Evolutionary conservation across 2,888 invertebrate species (phyloP).

Genomic region (Rhagophthalmus giganteus): DNA sequence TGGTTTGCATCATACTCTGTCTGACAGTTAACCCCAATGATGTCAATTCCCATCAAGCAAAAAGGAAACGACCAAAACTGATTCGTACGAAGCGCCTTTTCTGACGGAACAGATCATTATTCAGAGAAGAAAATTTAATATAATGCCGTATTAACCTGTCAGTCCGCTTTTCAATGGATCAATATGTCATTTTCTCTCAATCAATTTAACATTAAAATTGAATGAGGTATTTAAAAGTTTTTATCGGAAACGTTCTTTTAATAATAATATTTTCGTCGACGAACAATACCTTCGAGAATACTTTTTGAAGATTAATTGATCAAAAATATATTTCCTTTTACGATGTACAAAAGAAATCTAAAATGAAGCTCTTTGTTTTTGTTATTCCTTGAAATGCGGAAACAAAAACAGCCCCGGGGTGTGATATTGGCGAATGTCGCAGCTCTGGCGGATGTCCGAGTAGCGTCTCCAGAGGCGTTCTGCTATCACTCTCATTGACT

Average conservation of each 20-base stretch:
- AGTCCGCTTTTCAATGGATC: constrained; percentile 31
- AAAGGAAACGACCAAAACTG: constrained; percentile 34
- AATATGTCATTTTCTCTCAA: constrained; percentile 35
- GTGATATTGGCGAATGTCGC: constrained; percentile 35
- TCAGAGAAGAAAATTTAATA: constrained; percentile 43
- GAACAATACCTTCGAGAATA: constrained; percentile 28
- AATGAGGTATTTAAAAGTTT: constrained; percentile 31
- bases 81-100: constrained; percentile 29
- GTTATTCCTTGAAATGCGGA: constrained; percentile 33
- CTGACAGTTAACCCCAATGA: constrained; percentile 39
- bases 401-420: constrained; percentile 39
- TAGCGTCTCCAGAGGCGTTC: constrained; percentile 27
- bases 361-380: constrained; percentile 38
- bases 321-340: constrained; percentile 41
- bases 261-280: constrained; percentile 2
- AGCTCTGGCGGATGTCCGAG: constrained; percentile 28
- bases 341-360: constrained; percentile 19
- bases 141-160: constrained; percentile 37
- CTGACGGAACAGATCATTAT: constrained; percentile 39
- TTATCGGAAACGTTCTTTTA: constrained; percentile 16
- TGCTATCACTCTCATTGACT: constrained; percentile 24
- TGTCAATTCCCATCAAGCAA: constrained; percentile 33
- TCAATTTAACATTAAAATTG: constrained; percentile 36
- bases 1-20: constrained; percentile 36
- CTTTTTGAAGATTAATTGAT: constrained; percentile 39